Evolutionary conservation across 2,113 vertebrate species (phyloP), one percentile per base, ranked within the genome.

Genomic region (Chunga burmeisteri): DNA sequence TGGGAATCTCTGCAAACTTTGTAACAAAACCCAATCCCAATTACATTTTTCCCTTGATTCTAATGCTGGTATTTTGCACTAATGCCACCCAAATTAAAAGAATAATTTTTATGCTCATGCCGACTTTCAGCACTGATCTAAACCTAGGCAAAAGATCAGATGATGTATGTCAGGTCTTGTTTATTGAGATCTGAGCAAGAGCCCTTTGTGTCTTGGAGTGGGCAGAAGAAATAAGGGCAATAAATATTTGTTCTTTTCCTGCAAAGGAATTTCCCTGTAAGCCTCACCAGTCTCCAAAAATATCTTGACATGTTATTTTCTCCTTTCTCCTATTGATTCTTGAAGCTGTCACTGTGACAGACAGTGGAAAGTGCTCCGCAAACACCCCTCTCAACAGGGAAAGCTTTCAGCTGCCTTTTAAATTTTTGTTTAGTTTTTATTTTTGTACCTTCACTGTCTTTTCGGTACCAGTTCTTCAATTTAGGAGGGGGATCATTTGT

Each of bases 281-380:
- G 86, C n/a, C 82, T 95, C 50, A 38, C 46, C 29, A 75, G 34
- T 9, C 63, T 93, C 88, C 74, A 68, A 84, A 97, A 95, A 95
- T 94, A 94, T 11, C 84, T 34, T 91, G 81, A 89, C 46, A 68
- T 82, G 70, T 68, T 92, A 65, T 96, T 95, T 89, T 95, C 87
- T 86, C 66, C 66, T 81, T 93, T 92, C 72, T 85, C 25, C 72
- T 86, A 67, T 90, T 90, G 85, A 93, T 92, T 81, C 82, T 80
- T 59, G 71, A 77, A 86, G 81, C 87, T 92, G 85, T 90, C 89
- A 93, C 84, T 23, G 59, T 96, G 94, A 93, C n/a, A 90, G 84
- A 26, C 81, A 93, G 79, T 17, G 36, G 42, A 88, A 93, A 96
- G 63, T 44, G 52, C 47, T 89, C 79, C 84, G 63, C 86, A 95